These are phyloP conservation scores for Darevskia mixta DNA, from an alignment of 2,797 vertebrate species.

Conservation along the genomic window DNA sequence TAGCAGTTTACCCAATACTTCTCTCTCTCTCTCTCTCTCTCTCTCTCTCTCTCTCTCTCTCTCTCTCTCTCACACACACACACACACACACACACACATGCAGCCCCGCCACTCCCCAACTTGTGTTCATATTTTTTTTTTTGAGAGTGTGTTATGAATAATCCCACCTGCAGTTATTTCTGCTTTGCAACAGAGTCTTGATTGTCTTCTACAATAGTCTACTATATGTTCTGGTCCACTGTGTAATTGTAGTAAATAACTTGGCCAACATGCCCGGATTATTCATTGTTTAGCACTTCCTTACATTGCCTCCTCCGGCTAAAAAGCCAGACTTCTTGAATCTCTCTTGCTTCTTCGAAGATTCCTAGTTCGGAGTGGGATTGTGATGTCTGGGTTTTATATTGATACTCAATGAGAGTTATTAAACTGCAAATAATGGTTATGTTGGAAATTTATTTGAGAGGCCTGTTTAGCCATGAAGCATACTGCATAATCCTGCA, in stretches of 20 bases:
- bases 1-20: no score
- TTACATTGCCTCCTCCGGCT: slow-evolving; percentile 25
- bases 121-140: background rate
- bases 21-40: no score
- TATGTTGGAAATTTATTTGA: background rate
- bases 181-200: accelerated
- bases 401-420: no score
- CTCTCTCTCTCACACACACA: no score
- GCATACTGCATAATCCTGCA: background rate
- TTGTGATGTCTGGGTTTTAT: slow-evolving; percentile 7
- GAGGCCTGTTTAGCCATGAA: background rate
- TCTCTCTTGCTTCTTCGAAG: slow-evolving; percentile 2
- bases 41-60: background rate
- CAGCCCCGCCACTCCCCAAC: no score
- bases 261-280: background rate
- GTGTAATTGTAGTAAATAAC: accelerated
- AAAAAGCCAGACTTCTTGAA: background rate
- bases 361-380: background rate
- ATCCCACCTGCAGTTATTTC: accelerated
- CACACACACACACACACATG: no score
- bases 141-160: accelerated
- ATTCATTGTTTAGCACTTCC: background rate
- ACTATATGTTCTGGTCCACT: accelerated
- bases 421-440: background rate
- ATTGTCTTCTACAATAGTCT: accelerated